These are phyloP conservation scores for Phasia obesa DNA, from an alignment of 2,888 invertebrate species.

Conservation along the genomic window DNA sequence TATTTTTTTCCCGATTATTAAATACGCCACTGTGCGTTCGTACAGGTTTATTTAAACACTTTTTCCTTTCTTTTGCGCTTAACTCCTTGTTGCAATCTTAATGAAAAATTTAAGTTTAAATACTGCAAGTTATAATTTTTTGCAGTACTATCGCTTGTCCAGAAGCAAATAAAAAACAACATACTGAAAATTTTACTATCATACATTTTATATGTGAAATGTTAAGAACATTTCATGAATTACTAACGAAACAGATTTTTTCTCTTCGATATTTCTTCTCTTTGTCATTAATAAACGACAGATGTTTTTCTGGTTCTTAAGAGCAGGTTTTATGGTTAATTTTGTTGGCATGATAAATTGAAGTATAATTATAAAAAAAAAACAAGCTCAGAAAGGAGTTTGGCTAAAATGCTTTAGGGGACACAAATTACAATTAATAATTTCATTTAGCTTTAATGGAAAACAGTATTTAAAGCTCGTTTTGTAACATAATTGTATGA, in stretches of 20 bases:
- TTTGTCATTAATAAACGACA: conserved; percentile 22
- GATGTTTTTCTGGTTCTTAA: conserved; percentile 50
- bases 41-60: conserved; percentile 52
- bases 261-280: background rate
- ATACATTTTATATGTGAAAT: conserved; percentile 27
- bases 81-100: conserved; percentile 2
- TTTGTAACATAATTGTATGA: too few species aligned
- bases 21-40: background rate
- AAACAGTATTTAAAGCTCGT: background rate
- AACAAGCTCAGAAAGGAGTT: background rate
- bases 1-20: too few species aligned
- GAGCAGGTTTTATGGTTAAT: conserved; percentile 42
- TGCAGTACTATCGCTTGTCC: conserved; percentile 47
- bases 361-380: conserved; percentile 40
- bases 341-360: conserved; percentile 28
- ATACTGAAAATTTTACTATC: conserved; percentile 44
- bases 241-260: conserved; percentile 21
- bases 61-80: conserved; percentile 1
- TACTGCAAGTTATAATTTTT: conserved; percentile 35
- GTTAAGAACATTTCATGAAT: background rate
- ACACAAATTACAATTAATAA: conserved; percentile 11
- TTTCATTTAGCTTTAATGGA: background rate
- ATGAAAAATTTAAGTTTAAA: conserved; percentile 22
- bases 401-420: conserved; percentile 7
- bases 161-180: conserved; percentile 17